These are phyloP conservation scores for Actinemys pallida DNA, from an alignment of 2,113 vertebrate species.

Conservation along the genomic window DNA sequence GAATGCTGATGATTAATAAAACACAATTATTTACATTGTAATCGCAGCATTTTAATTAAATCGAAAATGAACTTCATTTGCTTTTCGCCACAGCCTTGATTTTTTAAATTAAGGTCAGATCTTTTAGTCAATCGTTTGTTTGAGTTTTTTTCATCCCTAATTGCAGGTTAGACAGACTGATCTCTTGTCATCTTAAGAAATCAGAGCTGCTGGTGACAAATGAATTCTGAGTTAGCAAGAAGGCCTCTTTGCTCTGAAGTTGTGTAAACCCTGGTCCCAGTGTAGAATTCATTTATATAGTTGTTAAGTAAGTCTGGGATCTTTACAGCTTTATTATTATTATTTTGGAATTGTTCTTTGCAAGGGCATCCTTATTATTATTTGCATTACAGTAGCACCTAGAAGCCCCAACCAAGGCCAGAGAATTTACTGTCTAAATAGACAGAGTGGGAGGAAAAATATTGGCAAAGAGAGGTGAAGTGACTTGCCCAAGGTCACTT, in stretches of 20 bases:
- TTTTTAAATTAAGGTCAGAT: slow-evolving; percentile 69
- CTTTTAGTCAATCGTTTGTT: slow-evolving; percentile 25
- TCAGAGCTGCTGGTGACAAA: slow-evolving; percentile 44
- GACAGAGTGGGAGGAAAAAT: neutral
- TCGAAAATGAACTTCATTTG: slow-evolving; percentile 60
- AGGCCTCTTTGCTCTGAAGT: neutral
- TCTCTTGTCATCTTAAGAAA: slow-evolving; percentile 59
- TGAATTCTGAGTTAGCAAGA: slow-evolving; percentile 7
- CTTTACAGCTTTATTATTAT: neutral
- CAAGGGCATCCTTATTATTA: neutral
- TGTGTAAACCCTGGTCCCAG: neutral
- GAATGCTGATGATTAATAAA: slow-evolving; percentile 85
- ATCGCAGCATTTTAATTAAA: slow-evolving; percentile 82
- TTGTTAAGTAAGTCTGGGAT: neutral
- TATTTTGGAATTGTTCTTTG: neutral
- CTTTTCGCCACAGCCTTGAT: slow-evolving; percentile 62
- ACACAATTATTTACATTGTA: slow-evolving; percentile 83
- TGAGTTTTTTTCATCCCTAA: slow-evolving; percentile 31
- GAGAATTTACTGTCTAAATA: neutral
- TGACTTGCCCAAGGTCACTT: slow-evolving; percentile 19
- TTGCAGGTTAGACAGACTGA: slow-evolving; percentile 59
- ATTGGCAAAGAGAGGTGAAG: slow-evolving; percentile 24
- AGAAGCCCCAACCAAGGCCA: neutral
- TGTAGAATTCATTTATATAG: neutral
- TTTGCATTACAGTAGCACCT: neutral